Evolutionary conservation across 2,888 invertebrate genomes (phyloP), one percentile per base, ranked within the genome.

Genomic region (Eumerus sabulonum): DNA sequence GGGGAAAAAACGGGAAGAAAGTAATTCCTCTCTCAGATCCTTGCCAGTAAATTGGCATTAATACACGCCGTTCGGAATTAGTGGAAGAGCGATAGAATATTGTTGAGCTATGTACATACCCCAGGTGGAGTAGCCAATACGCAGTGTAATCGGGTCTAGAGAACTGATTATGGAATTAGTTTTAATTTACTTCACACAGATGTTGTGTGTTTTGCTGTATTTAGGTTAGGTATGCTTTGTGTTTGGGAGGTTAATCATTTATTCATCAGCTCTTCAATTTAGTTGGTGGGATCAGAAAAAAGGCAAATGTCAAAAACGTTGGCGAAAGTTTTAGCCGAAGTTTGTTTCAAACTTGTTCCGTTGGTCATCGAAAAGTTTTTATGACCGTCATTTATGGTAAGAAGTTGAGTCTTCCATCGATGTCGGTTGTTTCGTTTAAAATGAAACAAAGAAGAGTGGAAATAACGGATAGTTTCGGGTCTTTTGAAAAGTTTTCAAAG

Each of bases 1-100:
- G 27, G 7, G 7, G 50, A 56, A 56, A 56, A 48, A 63, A 62
- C 27, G 27, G 27, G 27, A 27, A 27, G 27, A 27, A 48, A 56
- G 62, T 48, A 27, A 27, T 47, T 62, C 9, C 13, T 35, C 36
- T 16, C 14, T 44, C 4, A 51, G 67, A 44, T 59, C 38, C 27
- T 48, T 70, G 17, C 9, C 11, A 62, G 54, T 54, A 60, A 60
- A 62, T 54, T 62, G 53, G 53, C 35, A 70, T 62, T 54, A 70
- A 54, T 60, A 53, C 53, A 36, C 14, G 35, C 42, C 42, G 27
- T n/a, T 27, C 44, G 51, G 51, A 14, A n/a, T 36, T 40, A 51
- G 36, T 42, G 18, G 9, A 16, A 54, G 27, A 27, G 3, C 13
- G 44, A 44, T 17, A 35, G 51, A 35, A 40, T 1, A 9, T n/a